Base-by-base conservation (phyloP, 2,113 vertebrate genomes). In the Equus przewalskii region DNA sequence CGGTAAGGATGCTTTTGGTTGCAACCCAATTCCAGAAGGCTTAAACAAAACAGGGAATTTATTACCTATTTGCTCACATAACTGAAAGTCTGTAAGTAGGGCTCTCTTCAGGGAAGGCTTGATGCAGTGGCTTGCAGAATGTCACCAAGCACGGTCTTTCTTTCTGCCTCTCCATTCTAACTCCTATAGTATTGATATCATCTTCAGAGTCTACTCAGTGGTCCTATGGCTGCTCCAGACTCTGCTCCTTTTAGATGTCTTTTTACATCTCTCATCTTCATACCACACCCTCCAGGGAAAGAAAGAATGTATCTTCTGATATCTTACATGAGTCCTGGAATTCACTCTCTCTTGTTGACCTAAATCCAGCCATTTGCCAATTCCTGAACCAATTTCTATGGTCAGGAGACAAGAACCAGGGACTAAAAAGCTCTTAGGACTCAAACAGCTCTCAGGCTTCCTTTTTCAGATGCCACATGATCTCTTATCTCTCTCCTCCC, bases 361-460 rank as follows among this genome's bases (percentile, higher is more conserved):
- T 33, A 51, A 85, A 28, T 72, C 33, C 56, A 90, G 67, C 21
- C 33, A 19, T 65, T 85, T 70, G 62, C 56, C 70, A 46, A 33
- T 22, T 82, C 10, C 33, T 46, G 80, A 51, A 82, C 54, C 44
- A 92, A 73, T 67, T 5, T 1, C 30, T 36, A 10, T 90, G 44
- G 36, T 80, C 92, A 56, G 93, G 46, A 96, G 89, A 96, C 80
- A 56, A 88, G 30, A 70, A 54, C 36, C 56, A 72, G 64, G 78
- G 33, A 51, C 62, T 22, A 67, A 62, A 62, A 73, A 91, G 60
- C 75, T 91, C 76, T 88, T 18, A 60, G 36, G 36, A 41, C 14
- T 49, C 78, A 70, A 65, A 65, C n/a, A n/a, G 36, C 36, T 79
- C 73, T 95, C 14, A 15, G 58, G 44, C 22, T 56, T 2, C 18